Conservation (phyloP, 2,797 vertebrate genomes). For the Rhadinocentrus ornatus region DNA sequence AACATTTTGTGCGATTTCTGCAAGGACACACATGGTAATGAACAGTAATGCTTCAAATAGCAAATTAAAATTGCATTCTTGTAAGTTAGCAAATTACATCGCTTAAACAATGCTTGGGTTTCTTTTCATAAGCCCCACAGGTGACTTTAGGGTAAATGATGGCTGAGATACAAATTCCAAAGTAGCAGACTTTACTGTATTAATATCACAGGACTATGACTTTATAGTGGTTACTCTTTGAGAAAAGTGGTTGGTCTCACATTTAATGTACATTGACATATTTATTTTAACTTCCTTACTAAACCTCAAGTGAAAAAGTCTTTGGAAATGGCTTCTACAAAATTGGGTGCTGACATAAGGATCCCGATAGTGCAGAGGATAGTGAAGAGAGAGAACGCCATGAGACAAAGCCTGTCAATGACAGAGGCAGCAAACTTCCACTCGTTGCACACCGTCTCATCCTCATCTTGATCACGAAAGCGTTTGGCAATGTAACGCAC, state of each 20-base stretch:
- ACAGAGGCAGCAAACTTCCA: conserved; percentile 97
- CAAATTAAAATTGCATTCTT: conserved; percentile 27
- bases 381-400: conserved; percentile 94
- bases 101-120: conserved; percentile 5
- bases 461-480: conserved; percentile 90
- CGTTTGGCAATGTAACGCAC: conserved; percentile 87
- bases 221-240: conserved; percentile 1
- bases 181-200: background rate
- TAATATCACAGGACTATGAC: background rate
- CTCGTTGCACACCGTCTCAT: conserved; percentile 87
- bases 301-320: conserved; percentile 74
- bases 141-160: background rate
- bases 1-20: background rate
- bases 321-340: conserved; percentile 93
- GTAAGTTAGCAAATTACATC: conserved; percentile 12
- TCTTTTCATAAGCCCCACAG: background rate
- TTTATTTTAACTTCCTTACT: background rate
- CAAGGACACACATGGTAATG: background rate
- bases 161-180: background rate
- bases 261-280: background rate
- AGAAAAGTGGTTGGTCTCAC: background rate
- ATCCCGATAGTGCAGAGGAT: conserved; percentile 95
- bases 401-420: conserved; percentile 94
- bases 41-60: conserved; percentile 27
- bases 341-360: conserved; percentile 95